Conservation (phyloP, 2,888 invertebrate genomes). For the Dryadula phaetusa region DNA sequence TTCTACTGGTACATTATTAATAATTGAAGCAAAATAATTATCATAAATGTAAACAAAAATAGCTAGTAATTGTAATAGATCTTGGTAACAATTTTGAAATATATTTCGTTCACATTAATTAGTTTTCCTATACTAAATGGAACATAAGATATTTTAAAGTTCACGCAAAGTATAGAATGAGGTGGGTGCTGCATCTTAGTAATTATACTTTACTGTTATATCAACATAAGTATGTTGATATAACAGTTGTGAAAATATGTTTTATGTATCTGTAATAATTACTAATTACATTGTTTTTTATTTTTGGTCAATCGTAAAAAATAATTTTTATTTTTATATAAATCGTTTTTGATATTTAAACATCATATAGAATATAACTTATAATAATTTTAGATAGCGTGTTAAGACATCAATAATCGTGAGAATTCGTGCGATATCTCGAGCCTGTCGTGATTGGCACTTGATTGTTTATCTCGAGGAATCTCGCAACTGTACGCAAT, state of each 20-base stretch:
- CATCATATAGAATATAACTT: background rate
- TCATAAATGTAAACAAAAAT: background rate
- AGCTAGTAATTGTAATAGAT: background rate
- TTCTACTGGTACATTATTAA: background rate
- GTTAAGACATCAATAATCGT: conserved; percentile 56
- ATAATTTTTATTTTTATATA: background rate
- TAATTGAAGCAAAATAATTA: background rate
- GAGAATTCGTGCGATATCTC: conserved; percentile 71
- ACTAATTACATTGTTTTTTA: background rate
- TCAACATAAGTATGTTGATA: too few species aligned
- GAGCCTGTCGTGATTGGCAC: conserved; percentile 56
- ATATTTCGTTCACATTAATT: conserved; percentile 3
- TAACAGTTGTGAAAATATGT: too few species aligned
- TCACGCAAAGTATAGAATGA: too few species aligned
- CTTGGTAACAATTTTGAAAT: background rate
- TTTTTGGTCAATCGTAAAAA: background rate
- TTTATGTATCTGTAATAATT: background rate
- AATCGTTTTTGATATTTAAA: background rate
- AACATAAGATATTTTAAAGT: too few species aligned
- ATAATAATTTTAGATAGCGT: conserved; percentile 29
- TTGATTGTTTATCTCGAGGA: conserved; percentile 53
- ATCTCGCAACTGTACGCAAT: conserved; percentile 42
- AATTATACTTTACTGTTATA: too few species aligned
- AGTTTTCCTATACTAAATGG: too few species aligned
- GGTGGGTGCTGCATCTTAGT: too few species aligned